Base-by-base conservation (phyloP, 2,888 invertebrate genomes). In the Habroteleia sp. region DNA sequence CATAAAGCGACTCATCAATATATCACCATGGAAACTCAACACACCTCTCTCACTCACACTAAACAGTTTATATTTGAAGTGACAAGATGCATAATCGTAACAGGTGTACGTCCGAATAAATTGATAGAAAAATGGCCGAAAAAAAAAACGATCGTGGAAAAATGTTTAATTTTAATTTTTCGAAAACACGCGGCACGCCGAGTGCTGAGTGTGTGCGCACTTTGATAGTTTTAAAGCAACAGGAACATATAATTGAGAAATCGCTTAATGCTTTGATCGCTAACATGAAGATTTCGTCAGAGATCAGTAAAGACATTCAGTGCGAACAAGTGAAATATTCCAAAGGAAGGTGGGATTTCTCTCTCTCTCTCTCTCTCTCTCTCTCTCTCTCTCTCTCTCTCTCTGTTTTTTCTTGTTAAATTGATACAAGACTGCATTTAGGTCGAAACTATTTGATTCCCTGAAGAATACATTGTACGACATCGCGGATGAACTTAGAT, bases 191-290 rank as follows among this genome's bases (percentile, higher is more conserved):
- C n/a, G 17, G 29, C 2, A 54, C 73, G 5, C 76, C 80, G 42
- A 81, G 68, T 42, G 46, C 72, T n/a, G 79, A 81, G 3, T 82
- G 72, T 20, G 39, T 79, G 2, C 82, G 81, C 48, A 77, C 81
- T 1, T 75, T 85, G 16, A 62, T 84, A 1, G 84, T 80, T 54
- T 58, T 88, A 11, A 88, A 83, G 48, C 82, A 85, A 16, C 84
- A 88, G 39, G 87, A 86, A 58, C 62, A 78, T 20, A 71, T 82
- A 31, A 80, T 87, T 16, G 84, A 86, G 20, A 87, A 82, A 44
- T 81, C 79, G 7, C 46, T 87, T 1, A 72, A 75, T 1, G 44
- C 77, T 23, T 79, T 82, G 63, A 75, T 86, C 10, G 76, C 77
- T 1, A 84, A 74, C 39, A 79, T 85, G 74, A 87, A 84, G 72